These are phyloP conservation scores for Merluccius polli DNA, from an alignment of 2,797 vertebrate genomes.

Conservation along the genomic window DNA sequence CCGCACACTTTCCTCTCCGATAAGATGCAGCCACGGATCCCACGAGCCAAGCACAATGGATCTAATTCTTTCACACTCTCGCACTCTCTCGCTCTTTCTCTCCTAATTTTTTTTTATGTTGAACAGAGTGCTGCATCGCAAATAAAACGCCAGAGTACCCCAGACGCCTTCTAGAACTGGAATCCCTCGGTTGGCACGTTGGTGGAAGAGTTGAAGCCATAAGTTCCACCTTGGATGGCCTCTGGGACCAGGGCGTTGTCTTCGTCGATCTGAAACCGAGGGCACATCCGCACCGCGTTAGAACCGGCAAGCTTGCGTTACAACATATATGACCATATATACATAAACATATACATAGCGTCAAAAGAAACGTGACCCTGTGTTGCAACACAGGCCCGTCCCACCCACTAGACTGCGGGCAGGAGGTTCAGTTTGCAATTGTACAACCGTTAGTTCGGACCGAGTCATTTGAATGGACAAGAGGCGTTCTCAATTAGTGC, in stretches of 20 bases:
- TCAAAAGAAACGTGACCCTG: too few species aligned
- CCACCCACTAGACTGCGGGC: background rate
- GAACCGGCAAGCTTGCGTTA: background rate
- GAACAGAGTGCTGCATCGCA: slow-evolving; percentile 97
- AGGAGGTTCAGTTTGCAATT: background rate
- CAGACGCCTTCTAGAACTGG: slow-evolving; percentile 92
- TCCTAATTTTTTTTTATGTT: slow-evolving; percentile 77
- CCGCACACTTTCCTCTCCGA: slow-evolving; percentile 96
- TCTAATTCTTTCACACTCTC: slow-evolving; percentile 92
- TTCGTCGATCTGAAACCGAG: slow-evolving; percentile 89
- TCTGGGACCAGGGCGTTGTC: slow-evolving; percentile 97
- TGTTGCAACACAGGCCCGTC: background rate
- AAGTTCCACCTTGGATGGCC: slow-evolving; percentile 96
- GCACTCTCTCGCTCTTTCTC: slow-evolving; percentile 50
- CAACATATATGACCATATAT: too few species aligned
- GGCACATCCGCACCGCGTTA: background rate
- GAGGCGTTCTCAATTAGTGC: too few species aligned
- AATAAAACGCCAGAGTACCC: slow-evolving; percentile 87
- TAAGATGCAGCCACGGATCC: slow-evolving; percentile 99
- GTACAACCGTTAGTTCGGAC: too few species aligned
- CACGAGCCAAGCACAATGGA: slow-evolving; percentile 99
- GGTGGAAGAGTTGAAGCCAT: slow-evolving; percentile 97
- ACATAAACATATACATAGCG: too few species aligned
- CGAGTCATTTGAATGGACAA: too few species aligned
- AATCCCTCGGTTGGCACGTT: slow-evolving; percentile 99